Evolutionary conservation across 2,797 vertebrate genomes (phyloP).

Genomic region (Hapalemur alaotrensis): DNA sequence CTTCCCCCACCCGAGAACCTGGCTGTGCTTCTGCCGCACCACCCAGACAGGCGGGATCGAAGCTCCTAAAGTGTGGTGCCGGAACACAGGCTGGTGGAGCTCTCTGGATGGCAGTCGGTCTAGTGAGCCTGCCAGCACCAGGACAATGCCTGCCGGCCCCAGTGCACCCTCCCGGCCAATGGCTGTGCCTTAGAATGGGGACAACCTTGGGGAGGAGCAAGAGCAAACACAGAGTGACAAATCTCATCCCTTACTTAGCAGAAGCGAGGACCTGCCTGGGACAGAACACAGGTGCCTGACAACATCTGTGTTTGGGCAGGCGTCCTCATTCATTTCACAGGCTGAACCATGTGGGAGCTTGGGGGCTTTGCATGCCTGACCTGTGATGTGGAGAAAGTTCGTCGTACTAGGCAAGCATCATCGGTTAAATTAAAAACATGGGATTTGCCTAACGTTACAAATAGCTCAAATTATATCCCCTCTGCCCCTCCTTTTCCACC

Average conservation of each 20-base stretch:
- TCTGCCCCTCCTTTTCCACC: neutral
- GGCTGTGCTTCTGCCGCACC: neutral
- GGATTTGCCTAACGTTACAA: neutral
- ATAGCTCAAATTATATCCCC: accelerated
- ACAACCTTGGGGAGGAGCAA: neutral
- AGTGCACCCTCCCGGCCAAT: too few species aligned
- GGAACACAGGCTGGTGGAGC: neutral
- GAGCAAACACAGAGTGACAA: neutral
- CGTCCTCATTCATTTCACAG: too few species aligned
- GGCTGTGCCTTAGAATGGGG: neutral
- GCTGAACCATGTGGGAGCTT: neutral
- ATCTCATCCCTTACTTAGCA: neutral
- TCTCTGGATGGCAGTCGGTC: neutral
- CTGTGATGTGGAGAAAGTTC: neutral
- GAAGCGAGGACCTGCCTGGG: neutral
- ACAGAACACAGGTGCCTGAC: neutral
- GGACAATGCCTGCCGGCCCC: neutral
- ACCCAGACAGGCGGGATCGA: accelerated
- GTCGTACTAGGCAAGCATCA: neutral
- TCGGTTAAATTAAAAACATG: neutral
- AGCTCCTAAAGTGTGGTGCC: neutral
- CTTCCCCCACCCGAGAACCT: neutral
- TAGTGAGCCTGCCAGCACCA: neutral
- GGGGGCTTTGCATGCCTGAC: neutral
- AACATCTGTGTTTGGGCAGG: too few species aligned